Conservation (phyloP, 2,888 invertebrate genomes). For the Patella depressa region DNA sequence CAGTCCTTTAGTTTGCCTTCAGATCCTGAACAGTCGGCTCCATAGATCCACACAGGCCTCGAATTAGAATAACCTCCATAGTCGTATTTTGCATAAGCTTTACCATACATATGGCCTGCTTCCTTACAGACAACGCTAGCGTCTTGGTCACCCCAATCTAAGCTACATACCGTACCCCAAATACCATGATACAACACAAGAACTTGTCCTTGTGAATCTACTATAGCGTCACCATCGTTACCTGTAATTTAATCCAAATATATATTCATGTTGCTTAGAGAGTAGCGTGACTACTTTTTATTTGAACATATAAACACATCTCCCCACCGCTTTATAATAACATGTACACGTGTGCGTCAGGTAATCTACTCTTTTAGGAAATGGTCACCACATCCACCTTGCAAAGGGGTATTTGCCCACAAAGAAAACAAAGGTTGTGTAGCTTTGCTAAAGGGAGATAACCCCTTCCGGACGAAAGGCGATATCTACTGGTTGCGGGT, state of each 20-base stretch:
- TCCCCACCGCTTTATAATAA: no score
- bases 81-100: not conserved
- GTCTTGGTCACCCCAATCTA: not conserved
- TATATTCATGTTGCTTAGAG: no score
- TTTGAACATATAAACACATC: no score
- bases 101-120: not conserved
- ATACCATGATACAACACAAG: not conserved
- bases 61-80: not conserved
- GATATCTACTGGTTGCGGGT: no score
- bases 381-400: no score
- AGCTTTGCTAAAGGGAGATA: no score
- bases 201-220: not conserved
- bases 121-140: constrained; percentile 1
- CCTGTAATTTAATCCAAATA: not conserved
- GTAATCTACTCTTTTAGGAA: no score
- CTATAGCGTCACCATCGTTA: not conserved
- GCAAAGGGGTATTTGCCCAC: no score
- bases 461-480: no score
- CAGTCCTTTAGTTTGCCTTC: not conserved
- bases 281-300: no score
- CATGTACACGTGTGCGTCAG: no score
- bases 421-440: no score
- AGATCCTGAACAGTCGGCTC: not conserved
- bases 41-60: not conserved
- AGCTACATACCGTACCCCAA: not conserved